phyloP scores from a whole-genome alignment of 2,797 vertebrate species.

The Tamandua tetradactyla region DNA sequence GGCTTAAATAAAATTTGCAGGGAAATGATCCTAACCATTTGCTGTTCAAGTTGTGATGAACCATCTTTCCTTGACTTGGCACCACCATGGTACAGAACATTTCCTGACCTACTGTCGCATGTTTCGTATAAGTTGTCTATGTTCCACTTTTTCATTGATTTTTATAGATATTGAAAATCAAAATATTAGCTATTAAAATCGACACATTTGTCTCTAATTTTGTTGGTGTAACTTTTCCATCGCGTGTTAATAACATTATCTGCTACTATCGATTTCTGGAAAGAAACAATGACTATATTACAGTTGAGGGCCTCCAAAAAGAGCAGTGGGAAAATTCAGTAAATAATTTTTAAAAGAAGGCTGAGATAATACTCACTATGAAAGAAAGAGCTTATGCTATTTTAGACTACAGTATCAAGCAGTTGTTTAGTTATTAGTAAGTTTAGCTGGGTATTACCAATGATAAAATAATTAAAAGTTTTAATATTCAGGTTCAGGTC shows the following conservation, averaged over 20 bases:
- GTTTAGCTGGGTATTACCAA: background rate
- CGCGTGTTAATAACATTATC: background rate
- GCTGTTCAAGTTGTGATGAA: background rate
- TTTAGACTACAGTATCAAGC: background rate
- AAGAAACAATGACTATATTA: background rate
- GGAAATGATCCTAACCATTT: background rate
- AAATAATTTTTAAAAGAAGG: background rate
- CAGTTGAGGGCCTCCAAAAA: background rate
- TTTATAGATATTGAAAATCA: background rate
- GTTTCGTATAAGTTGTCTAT: background rate
- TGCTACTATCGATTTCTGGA: background rate
- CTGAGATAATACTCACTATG: background rate
- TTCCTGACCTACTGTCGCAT: background rate
- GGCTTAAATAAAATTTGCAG: background rate
- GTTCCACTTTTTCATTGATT: background rate
- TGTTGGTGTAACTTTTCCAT: background rate
- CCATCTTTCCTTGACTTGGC: background rate
- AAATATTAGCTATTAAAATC: conserved; percentile 4
- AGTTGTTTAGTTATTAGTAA: conserved; percentile 22
- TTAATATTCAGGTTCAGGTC: background rate
- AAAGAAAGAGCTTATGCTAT: background rate
- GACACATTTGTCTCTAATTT: background rate
- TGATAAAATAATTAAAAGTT: background rate
- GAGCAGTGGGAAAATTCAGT: background rate
- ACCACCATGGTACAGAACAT: background rate